Percentiles rank a stretch among this genome's conserved stretches.
Conservation (phyloP, 2,888 invertebrate species). For the Andrena bucephala region DNA sequence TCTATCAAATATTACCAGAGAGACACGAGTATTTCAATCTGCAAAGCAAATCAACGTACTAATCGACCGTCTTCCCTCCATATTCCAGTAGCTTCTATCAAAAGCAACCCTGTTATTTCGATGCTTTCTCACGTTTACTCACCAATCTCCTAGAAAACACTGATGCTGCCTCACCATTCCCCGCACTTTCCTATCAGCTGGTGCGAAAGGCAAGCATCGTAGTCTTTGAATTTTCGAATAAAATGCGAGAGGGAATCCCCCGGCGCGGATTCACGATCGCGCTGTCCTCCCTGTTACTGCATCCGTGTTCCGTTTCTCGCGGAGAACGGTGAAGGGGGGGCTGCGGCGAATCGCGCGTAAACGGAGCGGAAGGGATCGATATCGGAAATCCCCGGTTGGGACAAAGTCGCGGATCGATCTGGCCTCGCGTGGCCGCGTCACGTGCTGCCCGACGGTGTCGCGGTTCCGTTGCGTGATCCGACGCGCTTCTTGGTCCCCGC, state of each 20-base stretch:
- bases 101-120: conserved; percentile 35
- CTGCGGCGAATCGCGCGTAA: conserved; percentile 35
- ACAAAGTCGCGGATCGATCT: not conserved
- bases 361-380: conserved; percentile 42
- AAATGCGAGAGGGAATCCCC: not conserved
- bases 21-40: no score
- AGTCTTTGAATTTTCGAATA: not conserved
- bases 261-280: conserved; percentile 12
- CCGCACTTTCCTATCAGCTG: conserved; percentile 44
- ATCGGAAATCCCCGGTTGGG: conserved; percentile 11
- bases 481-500: conserved; percentile 78
- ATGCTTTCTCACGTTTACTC: conserved; percentile 20
- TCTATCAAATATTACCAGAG: no score
- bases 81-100: conserved; percentile 19
- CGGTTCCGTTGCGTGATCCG: conserved; percentile 71
- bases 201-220: conserved; percentile 1
- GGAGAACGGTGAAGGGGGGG: conserved; percentile 4
- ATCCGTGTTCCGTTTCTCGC: conserved; percentile 25
- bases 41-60: no score
- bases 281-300: conserved; percentile 16
- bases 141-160: conserved; percentile 40
- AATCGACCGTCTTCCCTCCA: not conserved
- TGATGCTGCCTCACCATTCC: conserved; percentile 42
- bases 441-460: conserved; percentile 62
- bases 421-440: conserved; percentile 56